These are phyloP conservation scores for Micrasema minimum DNA, from an alignment of 1,140 invertebrate species.

Conservation along the genomic window DNA sequence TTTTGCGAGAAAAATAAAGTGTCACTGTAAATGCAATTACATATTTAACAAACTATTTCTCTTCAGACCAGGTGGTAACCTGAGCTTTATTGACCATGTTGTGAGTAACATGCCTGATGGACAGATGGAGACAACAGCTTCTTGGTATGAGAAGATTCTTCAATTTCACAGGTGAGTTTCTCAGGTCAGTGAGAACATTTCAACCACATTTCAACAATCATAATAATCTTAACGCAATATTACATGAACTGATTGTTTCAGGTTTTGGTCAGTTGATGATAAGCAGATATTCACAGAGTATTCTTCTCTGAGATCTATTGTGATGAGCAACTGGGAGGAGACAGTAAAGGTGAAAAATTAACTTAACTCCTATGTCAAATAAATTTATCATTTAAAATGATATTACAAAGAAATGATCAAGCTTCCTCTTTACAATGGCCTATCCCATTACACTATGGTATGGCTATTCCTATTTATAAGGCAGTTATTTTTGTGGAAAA, in stretches of 20 bases:
- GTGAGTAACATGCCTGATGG: constrained; percentile 97
- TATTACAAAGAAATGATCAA: no score
- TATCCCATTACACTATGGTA: no score
- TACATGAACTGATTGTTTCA: constrained; percentile 53
- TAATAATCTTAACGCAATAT: no score
- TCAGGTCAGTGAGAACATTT: not conserved
- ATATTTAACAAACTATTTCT: no score
- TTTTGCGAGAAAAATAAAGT: no score
- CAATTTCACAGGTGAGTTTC: constrained; percentile 81
- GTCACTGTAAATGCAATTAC: no score
- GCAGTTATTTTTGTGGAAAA: no score
- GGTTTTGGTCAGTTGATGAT: constrained; percentile 99
- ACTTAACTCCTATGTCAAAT: no score
- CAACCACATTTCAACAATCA: not conserved
- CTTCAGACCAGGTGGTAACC: constrained; percentile 72
- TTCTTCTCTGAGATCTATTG: constrained; percentile 94
- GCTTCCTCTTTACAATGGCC: no score
- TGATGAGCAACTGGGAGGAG: constrained; percentile 97
- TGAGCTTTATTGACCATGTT: constrained; percentile 96
- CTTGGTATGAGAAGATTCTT: constrained; percentile 95
- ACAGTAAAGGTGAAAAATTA: constrained; percentile 91
- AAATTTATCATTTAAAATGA: no score
- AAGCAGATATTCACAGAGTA: constrained; percentile 95
- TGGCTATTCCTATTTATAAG: no score
- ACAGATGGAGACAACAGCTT: constrained; percentile 86